Evolutionary conservation across 2,113 vertebrate species (phyloP).

Genomic region (Ochotona curzoniae): DNA sequence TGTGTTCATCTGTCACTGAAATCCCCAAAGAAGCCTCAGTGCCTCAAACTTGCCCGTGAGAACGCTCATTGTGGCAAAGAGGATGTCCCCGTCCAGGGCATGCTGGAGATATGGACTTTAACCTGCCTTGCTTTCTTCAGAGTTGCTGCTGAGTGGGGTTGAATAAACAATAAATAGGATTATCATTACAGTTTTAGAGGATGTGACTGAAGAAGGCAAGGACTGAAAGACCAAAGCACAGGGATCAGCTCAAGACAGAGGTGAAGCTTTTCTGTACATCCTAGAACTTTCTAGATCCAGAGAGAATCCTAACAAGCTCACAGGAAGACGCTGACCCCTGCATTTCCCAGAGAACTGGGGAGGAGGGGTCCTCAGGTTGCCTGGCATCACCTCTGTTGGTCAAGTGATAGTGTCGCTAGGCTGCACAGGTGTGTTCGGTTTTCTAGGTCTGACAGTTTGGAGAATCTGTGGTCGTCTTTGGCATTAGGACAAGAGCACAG

Average conservation of each 20-base stretch:
- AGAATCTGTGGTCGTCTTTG: background rate
- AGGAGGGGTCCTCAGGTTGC: background rate
- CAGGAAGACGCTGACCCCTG: too few relatives aligned
- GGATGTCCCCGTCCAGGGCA: background rate
- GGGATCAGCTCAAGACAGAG: background rate
- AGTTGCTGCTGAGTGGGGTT: background rate
- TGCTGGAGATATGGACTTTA: background rate
- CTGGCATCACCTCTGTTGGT: background rate
- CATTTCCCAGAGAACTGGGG: background rate
- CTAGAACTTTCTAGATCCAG: background rate
- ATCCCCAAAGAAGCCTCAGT: background rate
- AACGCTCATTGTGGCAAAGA: background rate
- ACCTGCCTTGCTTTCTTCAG: background rate
- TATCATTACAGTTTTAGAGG: background rate
- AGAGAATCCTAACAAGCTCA: background rate
- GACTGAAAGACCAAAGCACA: background rate
- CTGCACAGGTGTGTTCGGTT: background rate
- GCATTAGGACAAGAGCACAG: background rate
- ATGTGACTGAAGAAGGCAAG: background rate
- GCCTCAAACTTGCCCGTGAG: background rate
- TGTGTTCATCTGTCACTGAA: background rate
- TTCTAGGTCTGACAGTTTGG: background rate
- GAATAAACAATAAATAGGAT: too few relatives aligned
- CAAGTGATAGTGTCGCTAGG: background rate
- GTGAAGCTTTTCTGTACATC: background rate